A percentile compares a stretch with the other conserved stretches of the same genome.
phyloP scores from a whole-genome alignment of 2,797 vertebrate genomes.

The Mycteria americana region DNA sequence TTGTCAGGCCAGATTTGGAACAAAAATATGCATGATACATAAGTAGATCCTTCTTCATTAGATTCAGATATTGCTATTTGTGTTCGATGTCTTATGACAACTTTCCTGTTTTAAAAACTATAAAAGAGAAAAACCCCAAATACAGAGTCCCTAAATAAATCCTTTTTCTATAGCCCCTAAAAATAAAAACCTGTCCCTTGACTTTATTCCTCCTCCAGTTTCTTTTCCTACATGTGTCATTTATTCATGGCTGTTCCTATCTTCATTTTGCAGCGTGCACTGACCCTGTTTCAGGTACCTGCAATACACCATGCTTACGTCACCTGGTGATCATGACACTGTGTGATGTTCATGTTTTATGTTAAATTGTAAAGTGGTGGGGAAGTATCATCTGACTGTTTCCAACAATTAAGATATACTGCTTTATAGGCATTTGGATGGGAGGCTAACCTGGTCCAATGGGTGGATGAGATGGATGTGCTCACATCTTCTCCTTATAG shows the following conservation, averaged over 20 bases:
- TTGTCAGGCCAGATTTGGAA: background rate
- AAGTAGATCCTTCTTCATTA: background rate
- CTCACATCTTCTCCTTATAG: background rate
- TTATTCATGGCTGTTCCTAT: background rate
- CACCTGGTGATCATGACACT: background rate
- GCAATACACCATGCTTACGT: background rate
- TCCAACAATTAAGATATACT: background rate
- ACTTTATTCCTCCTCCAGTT: background rate
- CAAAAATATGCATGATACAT: background rate
- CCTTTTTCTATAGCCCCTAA: background rate
- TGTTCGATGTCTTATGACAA: background rate
- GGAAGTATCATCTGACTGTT: background rate
- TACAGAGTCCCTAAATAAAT: background rate
- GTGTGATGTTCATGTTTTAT: background rate
- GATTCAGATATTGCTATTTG: background rate
- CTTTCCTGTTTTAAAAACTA: background rate
- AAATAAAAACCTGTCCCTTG: background rate
- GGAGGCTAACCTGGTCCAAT: background rate
- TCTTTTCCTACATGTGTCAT: background rate
- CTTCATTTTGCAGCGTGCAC: background rate
- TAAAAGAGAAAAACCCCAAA: background rate
- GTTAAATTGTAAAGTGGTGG: background rate
- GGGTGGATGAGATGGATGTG: background rate
- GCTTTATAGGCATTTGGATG: background rate
- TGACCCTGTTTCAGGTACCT: background rate